These are phyloP conservation scores for Sylvia borin DNA, from an alignment of 2,797 vertebrate species.

Conservation along the genomic window DNA sequence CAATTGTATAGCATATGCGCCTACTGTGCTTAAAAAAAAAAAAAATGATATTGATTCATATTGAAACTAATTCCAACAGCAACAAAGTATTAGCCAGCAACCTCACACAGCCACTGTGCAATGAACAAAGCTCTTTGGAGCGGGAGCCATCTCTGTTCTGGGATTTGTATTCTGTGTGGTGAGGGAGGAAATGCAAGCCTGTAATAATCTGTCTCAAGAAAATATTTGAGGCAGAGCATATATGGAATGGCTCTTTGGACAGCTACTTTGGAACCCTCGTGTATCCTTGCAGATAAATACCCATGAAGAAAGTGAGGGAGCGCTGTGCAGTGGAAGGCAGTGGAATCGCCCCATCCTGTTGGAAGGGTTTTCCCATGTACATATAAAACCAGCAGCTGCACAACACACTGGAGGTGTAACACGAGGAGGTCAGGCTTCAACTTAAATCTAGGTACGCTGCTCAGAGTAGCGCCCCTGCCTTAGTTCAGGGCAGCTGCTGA, in stretches of 20 bases:
- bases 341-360: background rate
- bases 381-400: background rate
- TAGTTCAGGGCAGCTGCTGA: background rate
- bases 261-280: background rate
- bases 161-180: slow-evolving; percentile 1
- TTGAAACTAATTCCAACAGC: slow-evolving; percentile 47
- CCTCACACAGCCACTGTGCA: background rate
- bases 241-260: background rate
- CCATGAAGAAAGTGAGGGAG: background rate
- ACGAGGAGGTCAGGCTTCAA: background rate
- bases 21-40: background rate
- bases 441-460: background rate
- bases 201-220: slow-evolving; percentile 2
- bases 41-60: background rate
- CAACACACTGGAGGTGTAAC: background rate
- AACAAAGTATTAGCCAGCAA: slow-evolving; percentile 46
- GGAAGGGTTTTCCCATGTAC: background rate
- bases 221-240: background rate
- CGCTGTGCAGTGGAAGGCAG: background rate
- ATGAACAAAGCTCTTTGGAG: background rate
- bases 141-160: slow-evolving; percentile 3
- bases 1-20: background rate
- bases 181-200: slow-evolving; percentile 1
- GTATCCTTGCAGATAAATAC: background rate
- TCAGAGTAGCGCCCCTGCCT: background rate